These are phyloP conservation scores for Melanerpes aurifrons DNA, from an alignment of 2,113 vertebrate genomes.

Conservation along the genomic window DNA sequence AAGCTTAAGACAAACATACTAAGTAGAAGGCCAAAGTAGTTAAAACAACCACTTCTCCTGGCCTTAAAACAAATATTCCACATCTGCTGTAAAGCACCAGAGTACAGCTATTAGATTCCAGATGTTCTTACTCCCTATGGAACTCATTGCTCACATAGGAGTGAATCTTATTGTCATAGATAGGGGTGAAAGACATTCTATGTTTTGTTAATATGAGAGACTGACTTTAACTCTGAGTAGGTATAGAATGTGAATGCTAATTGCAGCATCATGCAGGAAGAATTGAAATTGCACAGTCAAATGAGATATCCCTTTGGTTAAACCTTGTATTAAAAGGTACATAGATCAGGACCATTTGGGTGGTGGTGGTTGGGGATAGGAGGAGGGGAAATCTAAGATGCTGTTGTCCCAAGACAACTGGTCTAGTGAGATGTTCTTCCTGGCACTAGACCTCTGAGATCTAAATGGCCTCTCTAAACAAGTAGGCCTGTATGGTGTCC, in stretches of 20 bases:
- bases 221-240: neutral
- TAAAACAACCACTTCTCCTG: neutral
- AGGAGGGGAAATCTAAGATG: neutral
- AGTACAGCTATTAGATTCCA: neutral
- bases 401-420: neutral
- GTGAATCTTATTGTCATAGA: neutral
- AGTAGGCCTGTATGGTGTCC: neutral
- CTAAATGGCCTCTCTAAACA: neutral
- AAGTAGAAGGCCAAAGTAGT: neutral
- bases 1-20: neutral
- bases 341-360: neutral
- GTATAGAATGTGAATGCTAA: neutral
- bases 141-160: neutral
- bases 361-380: neutral
- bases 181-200: neutral
- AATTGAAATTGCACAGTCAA: neutral
- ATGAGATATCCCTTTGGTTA: neutral
- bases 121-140: neutral
- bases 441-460: neutral
- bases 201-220: neutral
- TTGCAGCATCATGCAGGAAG: neutral
- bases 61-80: neutral
- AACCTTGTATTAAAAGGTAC: neutral
- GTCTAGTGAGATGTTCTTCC: neutral
- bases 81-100: neutral